A percentile compares a stretch with the other conserved stretches of the same genome.
Conservation (phyloP, 1,140 invertebrate genomes). For the Tachypleus tridentatus region DNA sequence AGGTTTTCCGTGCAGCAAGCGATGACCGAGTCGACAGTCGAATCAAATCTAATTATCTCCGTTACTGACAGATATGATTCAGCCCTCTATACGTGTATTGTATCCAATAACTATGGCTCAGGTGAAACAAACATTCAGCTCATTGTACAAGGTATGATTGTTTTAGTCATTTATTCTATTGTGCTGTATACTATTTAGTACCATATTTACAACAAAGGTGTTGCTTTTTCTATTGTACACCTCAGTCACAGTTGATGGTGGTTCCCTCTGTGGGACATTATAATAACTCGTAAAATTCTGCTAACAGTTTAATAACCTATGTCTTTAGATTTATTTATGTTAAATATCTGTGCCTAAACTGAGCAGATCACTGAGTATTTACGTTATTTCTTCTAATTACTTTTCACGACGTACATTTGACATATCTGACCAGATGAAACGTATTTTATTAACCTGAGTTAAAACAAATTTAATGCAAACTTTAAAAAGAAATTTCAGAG, state of each 20-base stretch:
- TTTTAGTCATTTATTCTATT: not conserved
- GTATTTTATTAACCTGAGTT: too few species aligned
- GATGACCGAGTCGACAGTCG: too few species aligned
- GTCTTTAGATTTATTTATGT: not conserved
- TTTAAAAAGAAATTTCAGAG: too few species aligned
- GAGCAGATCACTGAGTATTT: too few species aligned
- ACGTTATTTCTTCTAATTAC: too few species aligned
- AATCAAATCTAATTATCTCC: constrained; percentile 19
- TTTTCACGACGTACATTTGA: too few species aligned
- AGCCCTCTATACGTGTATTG: constrained; percentile 35
- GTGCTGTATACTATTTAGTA: not conserved
- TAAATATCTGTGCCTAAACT: too few species aligned
- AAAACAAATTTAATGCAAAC: too few species aligned
- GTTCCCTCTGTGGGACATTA: not conserved
- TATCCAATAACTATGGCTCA: constrained; percentile 32
- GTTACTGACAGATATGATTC: constrained; percentile 32
- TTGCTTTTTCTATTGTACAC: not conserved
- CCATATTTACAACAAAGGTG: not conserved
- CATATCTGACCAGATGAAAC: too few species aligned
- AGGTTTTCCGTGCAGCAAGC: too few species aligned
- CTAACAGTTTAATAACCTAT: constrained; percentile 5
- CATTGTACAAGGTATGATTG: constrained; percentile 68
- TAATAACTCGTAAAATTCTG: not conserved
- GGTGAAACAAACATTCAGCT: constrained; percentile 76
- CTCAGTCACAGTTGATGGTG: too few species aligned